Base-by-base conservation (phyloP, 2,888 invertebrate genomes). In the Leptogaster cylindrica region DNA sequence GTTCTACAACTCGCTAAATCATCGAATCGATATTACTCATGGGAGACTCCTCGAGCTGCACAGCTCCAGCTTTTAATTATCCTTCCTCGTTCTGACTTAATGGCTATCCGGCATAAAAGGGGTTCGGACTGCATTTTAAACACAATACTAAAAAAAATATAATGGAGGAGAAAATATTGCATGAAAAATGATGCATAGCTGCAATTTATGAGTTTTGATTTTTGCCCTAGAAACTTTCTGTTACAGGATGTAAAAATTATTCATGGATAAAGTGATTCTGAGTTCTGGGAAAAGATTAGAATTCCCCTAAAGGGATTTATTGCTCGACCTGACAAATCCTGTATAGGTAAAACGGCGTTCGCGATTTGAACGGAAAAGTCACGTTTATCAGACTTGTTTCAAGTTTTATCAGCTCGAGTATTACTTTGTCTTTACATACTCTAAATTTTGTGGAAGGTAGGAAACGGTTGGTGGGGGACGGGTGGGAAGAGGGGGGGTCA, bases 311-410 rank as follows among this genome's bases (percentile, higher is more conserved):
- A 36, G 4, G n/a, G 36, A 36, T n/a, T 12, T 10, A 36, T 36
- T 12, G 4, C 36, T 36, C 10, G 16, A 6, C 7, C 41, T 41
- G 41, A 41, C 41, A 18, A 41, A 41, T n/a, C n/a, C 14, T 4
- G 41, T 41, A 7, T 18, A 41, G 41, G 18, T 14, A 41, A 7
- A 1, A 18, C 6, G 12, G 16, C 16, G 7, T 10, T 31, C 31
- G 31, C 41, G 12, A 3, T 41, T 12, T 41, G 41, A 41, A 39
- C 14, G 14, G 18, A 41, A n/a, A 18, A 41, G 41, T 41, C 41
- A 41, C 41, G 41, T 41, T 18, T 12, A 18, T 20, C 33, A 20
- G 55, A 70, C 74, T 73, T 72, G 72, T 74, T 69, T 23, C 48
- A 23, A 48, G 7, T 48, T 48, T 48, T 48, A 48, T 48, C 48